These are phyloP conservation scores for Microtus californicus DNA, from an alignment of 2,797 vertebrate genomes.

Conservation along the genomic window DNA sequence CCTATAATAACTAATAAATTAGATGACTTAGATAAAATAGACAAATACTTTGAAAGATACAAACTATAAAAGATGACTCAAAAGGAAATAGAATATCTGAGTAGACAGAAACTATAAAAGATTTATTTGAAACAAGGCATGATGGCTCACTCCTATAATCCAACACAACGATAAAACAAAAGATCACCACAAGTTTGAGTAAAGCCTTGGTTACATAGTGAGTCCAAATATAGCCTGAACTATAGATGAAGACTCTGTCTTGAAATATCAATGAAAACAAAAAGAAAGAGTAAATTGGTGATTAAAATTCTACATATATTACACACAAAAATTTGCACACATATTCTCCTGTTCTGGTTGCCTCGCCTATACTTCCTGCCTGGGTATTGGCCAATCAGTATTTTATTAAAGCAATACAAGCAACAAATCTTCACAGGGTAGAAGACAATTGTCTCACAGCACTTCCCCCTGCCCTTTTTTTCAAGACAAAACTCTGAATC, in stretches of 20 bases:
- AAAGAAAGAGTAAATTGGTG: not conserved
- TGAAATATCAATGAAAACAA: not conserved
- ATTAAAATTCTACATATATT: constrained; percentile 6
- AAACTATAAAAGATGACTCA: constrained; percentile 19
- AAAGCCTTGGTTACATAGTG: not conserved
- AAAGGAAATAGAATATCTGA: constrained; percentile 11
- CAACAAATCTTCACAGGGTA: too few relatives aligned
- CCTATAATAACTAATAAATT: not conserved
- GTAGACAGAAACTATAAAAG: not conserved
- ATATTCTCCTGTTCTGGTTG: not conserved
- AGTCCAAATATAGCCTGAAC: not conserved
- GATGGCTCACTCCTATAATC: not conserved
- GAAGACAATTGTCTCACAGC: too few relatives aligned
- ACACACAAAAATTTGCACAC: not conserved
- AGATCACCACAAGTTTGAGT: not conserved
- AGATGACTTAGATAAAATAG: not conserved
- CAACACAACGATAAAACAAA: not conserved
- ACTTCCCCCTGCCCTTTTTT: too few relatives aligned
- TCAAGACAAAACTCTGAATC: too few relatives aligned
- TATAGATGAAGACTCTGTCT: not conserved
- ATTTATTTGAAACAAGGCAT: not conserved
- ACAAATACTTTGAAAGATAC: constrained; percentile 26
- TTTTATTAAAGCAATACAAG: too few relatives aligned
- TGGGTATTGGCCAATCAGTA: too few relatives aligned
- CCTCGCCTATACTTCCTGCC: too few relatives aligned